Evolutionary conservation across 2,113 vertebrate species (phyloP).

Genomic region (Gymnarchus niloticus): DNA sequence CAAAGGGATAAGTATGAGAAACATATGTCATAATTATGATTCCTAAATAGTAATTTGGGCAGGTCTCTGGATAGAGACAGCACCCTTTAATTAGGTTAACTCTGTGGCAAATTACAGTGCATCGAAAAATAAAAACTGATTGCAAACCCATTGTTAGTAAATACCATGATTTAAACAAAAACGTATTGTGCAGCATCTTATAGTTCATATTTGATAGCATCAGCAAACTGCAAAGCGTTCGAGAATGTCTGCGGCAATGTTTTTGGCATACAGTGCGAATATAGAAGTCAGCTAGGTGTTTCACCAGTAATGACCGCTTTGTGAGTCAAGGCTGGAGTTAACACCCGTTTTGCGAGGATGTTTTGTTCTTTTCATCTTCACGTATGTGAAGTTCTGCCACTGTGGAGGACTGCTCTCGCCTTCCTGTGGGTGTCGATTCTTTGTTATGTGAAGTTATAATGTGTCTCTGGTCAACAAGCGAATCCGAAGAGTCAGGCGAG

Average conservation of each 20-base stretch:
- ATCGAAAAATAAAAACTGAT: background rate
- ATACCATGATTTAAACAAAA: background rate
- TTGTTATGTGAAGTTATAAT: background rate
- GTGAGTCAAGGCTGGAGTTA: too few species aligned
- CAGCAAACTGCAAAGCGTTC: background rate
- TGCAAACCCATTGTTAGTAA: background rate
- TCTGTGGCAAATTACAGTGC: too few species aligned
- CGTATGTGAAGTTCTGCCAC: background rate
- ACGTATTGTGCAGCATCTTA: background rate
- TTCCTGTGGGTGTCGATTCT: background rate
- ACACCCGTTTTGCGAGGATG: background rate
- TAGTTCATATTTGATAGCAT: too few species aligned
- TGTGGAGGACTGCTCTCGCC: background rate
- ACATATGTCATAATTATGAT: background rate
- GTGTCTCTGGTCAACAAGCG: background rate
- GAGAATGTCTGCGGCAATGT: background rate
- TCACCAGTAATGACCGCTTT: background rate
- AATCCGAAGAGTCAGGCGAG: background rate
- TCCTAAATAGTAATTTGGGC: too few species aligned
- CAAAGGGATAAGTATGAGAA: background rate
- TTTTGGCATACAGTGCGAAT: background rate
- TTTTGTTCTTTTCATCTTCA: background rate
- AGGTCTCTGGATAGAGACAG: background rate
- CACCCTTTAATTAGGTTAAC: background rate
- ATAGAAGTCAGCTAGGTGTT: background rate